Percentiles rank a stretch among this genome's conserved stretches.
phyloP scores from a whole-genome alignment of 2,113 vertebrate genomes.

The Microcebus lehilahytsara region DNA sequence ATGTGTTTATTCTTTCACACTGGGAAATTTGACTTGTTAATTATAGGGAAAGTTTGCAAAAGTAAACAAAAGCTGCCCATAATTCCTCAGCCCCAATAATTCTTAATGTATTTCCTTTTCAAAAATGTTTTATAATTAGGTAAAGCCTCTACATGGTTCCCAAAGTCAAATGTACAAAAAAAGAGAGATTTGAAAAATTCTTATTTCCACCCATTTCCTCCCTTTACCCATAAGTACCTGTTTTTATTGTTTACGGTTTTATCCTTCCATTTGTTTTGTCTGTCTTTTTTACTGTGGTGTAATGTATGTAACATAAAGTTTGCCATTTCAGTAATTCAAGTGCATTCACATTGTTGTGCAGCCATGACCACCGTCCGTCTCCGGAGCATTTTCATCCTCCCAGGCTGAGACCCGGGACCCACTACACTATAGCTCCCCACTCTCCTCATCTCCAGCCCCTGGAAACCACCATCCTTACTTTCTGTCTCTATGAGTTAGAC shows the following conservation, averaged over 20 bases:
- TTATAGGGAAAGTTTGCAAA: neutral
- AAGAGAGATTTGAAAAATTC: neutral
- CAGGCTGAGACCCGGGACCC: neutral
- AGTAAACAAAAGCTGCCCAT: neutral
- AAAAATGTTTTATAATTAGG: neutral
- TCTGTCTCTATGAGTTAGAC: neutral
- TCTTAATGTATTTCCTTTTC: too few relatives aligned
- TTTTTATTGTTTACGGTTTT: neutral
- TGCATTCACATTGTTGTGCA: fast-evolving
- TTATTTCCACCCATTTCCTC: neutral
- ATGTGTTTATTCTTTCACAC: neutral
- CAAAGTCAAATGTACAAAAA: neutral
- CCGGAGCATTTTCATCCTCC: neutral
- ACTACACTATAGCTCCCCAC: fast-evolving
- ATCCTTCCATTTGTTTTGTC: neutral
- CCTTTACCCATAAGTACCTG: too few relatives aligned
- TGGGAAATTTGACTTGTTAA: neutral
- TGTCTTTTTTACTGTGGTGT: neutral
- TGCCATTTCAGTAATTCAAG: neutral
- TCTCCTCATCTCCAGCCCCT: neutral
- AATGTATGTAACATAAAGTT: neutral
- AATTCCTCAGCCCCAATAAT: neutral
- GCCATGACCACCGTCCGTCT: fast-evolving
- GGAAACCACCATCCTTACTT: neutral
- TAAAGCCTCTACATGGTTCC: neutral